Evolutionary conservation across 2,113 vertebrate genomes (phyloP).

Genomic region (Pseudolaguvia tuberculata): DNA sequence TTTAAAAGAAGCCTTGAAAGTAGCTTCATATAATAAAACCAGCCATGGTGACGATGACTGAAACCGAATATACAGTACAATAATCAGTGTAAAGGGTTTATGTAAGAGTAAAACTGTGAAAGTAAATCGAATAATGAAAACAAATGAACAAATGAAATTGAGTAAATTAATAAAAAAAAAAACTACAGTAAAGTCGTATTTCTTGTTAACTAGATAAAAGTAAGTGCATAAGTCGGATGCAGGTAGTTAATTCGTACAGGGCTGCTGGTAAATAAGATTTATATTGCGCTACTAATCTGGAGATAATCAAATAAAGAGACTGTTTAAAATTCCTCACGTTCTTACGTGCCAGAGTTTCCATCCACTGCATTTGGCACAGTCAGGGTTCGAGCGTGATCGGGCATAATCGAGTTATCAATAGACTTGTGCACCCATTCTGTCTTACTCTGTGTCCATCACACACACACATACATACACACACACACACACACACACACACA

Average conservation of each 20-base stretch:
- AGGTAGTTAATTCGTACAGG: slow-evolving; percentile 6
- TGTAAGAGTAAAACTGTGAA: background rate
- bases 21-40: background rate
- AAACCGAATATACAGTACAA: background rate
- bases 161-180: background rate
- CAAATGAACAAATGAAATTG: slow-evolving; percentile 8
- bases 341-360: slow-evolving; percentile 50
- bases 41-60: background rate
- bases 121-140: slow-evolving; percentile 17
- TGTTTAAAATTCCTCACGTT: slow-evolving; percentile 15
- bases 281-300: slow-evolving; percentile 1
- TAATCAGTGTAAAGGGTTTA: background rate
- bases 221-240: slow-evolving; percentile 9
- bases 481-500: background rate
- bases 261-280: slow-evolving; percentile 10
- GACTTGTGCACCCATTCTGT: slow-evolving; percentile 41
- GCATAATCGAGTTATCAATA: slow-evolving; percentile 54
- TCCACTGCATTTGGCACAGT: slow-evolving; percentile 43
- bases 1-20: background rate
- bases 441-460: background rate
- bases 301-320: slow-evolving; percentile 16
- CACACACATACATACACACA: slow-evolving; percentile 2
- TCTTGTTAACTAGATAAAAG: slow-evolving; percentile 19
- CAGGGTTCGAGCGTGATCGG: slow-evolving; percentile 1
- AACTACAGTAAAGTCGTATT: slow-evolving; percentile 10